These are phyloP conservation scores for Brachionus asplanchnoidis DNA, from an alignment of 1,140 invertebrate genomes.

Conservation along the genomic window DNA sequence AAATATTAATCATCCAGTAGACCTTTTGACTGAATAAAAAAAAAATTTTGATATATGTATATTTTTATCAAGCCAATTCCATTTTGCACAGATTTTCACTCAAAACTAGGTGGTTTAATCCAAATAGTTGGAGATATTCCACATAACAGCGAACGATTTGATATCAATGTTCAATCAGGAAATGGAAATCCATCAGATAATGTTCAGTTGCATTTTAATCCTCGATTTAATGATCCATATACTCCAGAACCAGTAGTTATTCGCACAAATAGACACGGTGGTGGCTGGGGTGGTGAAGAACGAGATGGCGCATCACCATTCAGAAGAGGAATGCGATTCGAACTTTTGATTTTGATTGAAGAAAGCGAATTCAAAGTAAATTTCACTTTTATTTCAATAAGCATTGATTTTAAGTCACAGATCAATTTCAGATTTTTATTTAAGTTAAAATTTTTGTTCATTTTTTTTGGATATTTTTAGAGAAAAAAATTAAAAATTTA, in stretches of 20 bases:
- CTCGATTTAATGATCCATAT: slow-evolving; percentile 56
- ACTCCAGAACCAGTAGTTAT: slow-evolving; percentile 21
- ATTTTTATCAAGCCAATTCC: background rate
- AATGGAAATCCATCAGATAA: slow-evolving; percentile 53
- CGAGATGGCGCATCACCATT: slow-evolving; percentile 39
- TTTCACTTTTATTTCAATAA: too few relatives aligned
- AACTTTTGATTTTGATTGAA: slow-evolving; percentile 41
- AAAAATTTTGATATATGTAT: background rate
- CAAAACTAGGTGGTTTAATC: slow-evolving; percentile 15
- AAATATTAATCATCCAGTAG: slow-evolving; percentile 11
- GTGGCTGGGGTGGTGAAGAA: slow-evolving; percentile 43
- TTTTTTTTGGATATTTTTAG: too few relatives aligned
- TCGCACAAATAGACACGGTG: slow-evolving; percentile 18
- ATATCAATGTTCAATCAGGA: slow-evolving; percentile 21
- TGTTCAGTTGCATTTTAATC: slow-evolving; percentile 75
- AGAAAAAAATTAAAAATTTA: too few relatives aligned
- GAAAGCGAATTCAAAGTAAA: slow-evolving; percentile 40
- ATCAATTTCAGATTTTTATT: too few relatives aligned
- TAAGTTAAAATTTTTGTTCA: too few relatives aligned
- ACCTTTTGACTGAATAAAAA: background rate
- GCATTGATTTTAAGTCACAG: too few relatives aligned
- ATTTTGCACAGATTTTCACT: slow-evolving; percentile 24
- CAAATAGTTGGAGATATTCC: slow-evolving; percentile 24
- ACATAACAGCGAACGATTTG: background rate
- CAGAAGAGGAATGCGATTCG: slow-evolving; percentile 24